Percentiles rank a stretch among this genome's conserved stretches.
These are phyloP conservation scores for Zaprionus lachaisei DNA, from an alignment of 1,140 invertebrate species.

Conservation along the genomic window DNA sequence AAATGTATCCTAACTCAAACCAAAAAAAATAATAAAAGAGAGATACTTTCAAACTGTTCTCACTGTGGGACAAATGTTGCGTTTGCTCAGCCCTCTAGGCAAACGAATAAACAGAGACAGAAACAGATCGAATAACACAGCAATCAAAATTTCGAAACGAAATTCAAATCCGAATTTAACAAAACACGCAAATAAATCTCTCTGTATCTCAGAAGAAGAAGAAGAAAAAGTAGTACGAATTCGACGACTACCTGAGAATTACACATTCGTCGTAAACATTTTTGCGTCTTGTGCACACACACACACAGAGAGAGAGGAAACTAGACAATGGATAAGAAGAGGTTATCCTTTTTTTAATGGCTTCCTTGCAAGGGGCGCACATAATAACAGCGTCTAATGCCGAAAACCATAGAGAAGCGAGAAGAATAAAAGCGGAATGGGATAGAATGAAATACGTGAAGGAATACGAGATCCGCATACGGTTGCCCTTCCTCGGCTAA, in stretches of 20 bases:
- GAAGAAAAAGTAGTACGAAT: slow-evolving; percentile 14
- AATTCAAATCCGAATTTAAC: slow-evolving; percentile 24
- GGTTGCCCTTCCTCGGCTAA: slow-evolving; percentile 22
- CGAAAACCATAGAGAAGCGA: slow-evolving; percentile 5
- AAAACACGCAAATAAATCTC: slow-evolving; percentile 44
- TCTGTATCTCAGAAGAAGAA: slow-evolving; percentile 28
- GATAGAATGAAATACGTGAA: slow-evolving; percentile 10
- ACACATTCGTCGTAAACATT: slow-evolving; percentile 50
- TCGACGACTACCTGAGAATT: slow-evolving; percentile 60
- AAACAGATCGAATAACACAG: slow-evolving; percentile 38
- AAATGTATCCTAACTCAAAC: background rate
- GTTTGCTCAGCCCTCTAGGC: slow-evolving; percentile 9
- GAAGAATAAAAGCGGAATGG: slow-evolving; percentile 7
- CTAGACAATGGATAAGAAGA: slow-evolving; percentile 55
- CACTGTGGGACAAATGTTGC: slow-evolving; percentile 11
- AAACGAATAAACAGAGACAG: slow-evolving; percentile 9
- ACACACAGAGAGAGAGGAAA: slow-evolving; percentile 14
- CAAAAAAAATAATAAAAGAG: slow-evolving; percentile 12
- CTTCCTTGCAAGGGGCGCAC: slow-evolving; percentile 57
- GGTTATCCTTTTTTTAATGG: slow-evolving; percentile 78
- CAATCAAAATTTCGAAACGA: slow-evolving; percentile 25
- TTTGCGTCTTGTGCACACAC: slow-evolving; percentile 74
- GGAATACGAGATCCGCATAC: slow-evolving; percentile 9
- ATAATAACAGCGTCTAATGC: slow-evolving; percentile 53
- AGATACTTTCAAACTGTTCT: slow-evolving; percentile 21